phyloP scores from a whole-genome alignment of 2,797 vertebrate species.

The Ambastaia sidthimunki region DNA sequence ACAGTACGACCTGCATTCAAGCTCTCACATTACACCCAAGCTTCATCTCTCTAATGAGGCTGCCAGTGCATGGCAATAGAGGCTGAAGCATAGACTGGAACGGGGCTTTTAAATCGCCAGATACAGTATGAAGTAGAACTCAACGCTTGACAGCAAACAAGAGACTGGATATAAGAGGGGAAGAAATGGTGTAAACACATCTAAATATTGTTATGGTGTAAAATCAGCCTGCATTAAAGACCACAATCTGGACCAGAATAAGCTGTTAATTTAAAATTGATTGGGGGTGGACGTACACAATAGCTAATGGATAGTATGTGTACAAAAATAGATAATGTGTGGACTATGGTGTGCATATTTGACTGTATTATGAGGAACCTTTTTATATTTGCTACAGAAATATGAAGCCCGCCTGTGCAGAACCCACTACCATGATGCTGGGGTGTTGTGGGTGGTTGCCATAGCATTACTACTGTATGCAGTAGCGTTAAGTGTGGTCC shows the following conservation, averaged over 20 bases:
- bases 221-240: neutral
- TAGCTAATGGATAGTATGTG: neutral
- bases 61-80: conserved; percentile 37
- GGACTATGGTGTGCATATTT: neutral
- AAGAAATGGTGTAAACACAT: conserved; percentile 19
- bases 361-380: neutral
- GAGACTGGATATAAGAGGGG: conserved; percentile 26
- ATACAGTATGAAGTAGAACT: conserved; percentile 16
- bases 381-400: neutral
- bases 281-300: neutral
- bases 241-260: neutral
- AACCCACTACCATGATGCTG: neutral
- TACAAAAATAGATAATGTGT: neutral
- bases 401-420: neutral
- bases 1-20: conserved; percentile 45
- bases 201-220: neutral
- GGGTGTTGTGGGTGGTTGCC: neutral
- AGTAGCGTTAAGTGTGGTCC: neutral
- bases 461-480: neutral
- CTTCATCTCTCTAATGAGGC: conserved; percentile 50
- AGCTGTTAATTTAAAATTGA: neutral
- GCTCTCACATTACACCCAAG: conserved; percentile 40
- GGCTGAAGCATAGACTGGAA: conserved; percentile 24
- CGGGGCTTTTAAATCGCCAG: conserved; percentile 24
- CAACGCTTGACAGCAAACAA: conserved; percentile 28